Percentiles rank a stretch among this genome's conserved stretches.
phyloP scores from a whole-genome alignment of 2,113 vertebrate species.

The Ailuropoda melanoleuca region DNA sequence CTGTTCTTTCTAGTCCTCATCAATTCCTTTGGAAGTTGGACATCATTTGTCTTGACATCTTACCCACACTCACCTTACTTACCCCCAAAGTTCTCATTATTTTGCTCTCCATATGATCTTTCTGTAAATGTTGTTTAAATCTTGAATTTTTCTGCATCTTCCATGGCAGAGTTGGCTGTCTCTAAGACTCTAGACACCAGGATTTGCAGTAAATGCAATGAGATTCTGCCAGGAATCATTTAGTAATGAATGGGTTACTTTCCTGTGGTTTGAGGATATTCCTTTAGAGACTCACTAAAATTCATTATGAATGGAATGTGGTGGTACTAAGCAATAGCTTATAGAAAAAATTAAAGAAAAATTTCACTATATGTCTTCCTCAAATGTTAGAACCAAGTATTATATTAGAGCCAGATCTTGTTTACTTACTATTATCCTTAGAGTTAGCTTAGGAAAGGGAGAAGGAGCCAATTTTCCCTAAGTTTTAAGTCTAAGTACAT shows the following conservation, averaged over 20 bases:
- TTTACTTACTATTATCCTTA: not conserved
- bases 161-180: not conserved
- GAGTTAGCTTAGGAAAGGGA: slow-evolving; percentile 9
- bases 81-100: not conserved
- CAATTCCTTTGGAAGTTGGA: not conserved
- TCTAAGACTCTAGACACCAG: not conserved
- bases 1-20: not conserved
- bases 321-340: not conserved
- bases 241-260: not conserved
- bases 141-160: not conserved
- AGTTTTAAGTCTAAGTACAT: slow-evolving; percentile 9
- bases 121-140: slow-evolving; percentile 7
- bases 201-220: not conserved
- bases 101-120: not conserved
- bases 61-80: not conserved
- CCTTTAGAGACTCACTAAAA: slow-evolving; percentile 20
- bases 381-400: not conserved
- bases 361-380: not conserved
- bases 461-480: slow-evolving; percentile 10
- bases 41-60: not conserved
- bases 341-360: not conserved
- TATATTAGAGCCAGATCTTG: not conserved
- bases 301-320: not conserved
- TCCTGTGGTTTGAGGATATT: not conserved
- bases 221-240: not conserved